Conservation (phyloP, 2,797 vertebrate genomes). For the Oreortyx pictus region DNA sequence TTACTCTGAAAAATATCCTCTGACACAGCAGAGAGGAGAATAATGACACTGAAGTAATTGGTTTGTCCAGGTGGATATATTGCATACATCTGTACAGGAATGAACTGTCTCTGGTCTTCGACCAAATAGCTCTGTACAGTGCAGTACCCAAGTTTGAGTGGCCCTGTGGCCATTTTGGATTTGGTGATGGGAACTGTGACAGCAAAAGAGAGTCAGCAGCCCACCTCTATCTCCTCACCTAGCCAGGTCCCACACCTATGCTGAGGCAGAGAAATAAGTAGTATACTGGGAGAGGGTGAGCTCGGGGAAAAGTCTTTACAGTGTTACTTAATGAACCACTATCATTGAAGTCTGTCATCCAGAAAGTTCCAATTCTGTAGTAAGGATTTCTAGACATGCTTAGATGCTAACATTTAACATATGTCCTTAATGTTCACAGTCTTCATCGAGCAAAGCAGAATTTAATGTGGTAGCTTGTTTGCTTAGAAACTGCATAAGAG, state of each 20-base stretch:
- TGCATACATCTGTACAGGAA: not conserved
- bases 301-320: no score
- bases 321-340: rapidly evolving
- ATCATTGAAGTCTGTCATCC: not conserved
- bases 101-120: not conserved
- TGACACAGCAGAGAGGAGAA: not conserved
- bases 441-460: not conserved
- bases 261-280: not conserved
- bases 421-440: not conserved
- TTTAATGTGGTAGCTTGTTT: not conserved
- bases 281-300: not conserved
- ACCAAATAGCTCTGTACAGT: not conserved
- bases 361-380: not conserved
- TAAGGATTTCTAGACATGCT: not conserved
- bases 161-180: rapidly evolving
- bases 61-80: not conserved
- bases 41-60: not conserved
- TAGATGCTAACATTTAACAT: not conserved
- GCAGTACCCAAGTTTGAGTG: not conserved
- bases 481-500: not conserved
- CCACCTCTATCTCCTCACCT: not conserved
- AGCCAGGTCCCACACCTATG: rapidly evolving
- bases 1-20: not conserved
- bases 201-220: rapidly evolving
- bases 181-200: not conserved